Percentiles rank a stretch among this genome's conserved stretches.
Conservation (phyloP, 2,113 vertebrate species). For the Crotalus tigris region DNA sequence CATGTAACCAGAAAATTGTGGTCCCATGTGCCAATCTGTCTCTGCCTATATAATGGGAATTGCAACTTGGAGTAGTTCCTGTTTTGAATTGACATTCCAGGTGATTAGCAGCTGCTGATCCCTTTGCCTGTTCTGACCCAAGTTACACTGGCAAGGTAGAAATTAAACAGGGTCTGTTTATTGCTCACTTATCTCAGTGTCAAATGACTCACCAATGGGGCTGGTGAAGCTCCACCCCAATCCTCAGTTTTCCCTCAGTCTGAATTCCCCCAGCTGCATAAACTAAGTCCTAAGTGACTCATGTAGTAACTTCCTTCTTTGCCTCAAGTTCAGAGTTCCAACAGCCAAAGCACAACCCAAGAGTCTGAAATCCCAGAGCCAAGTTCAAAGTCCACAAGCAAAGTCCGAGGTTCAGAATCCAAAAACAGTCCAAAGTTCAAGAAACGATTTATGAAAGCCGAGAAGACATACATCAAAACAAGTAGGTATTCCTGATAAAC, state of each 20-base stretch:
- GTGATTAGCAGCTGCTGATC: no score
- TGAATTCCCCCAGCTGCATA: not conserved
- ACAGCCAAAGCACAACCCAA: not conserved
- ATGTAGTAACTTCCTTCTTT: not conserved
- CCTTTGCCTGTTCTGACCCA: not conserved
- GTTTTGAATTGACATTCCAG: no score
- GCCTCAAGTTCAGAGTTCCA: not conserved
- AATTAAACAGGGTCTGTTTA: not conserved
- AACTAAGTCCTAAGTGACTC: not conserved
- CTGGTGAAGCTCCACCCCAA: not conserved
- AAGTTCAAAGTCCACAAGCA: not conserved
- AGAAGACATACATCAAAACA: not conserved
- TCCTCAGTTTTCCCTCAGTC: not conserved
- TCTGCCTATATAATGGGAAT: no score
- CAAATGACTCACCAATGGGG: not conserved
- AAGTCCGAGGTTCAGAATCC: not conserved
- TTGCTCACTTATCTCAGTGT: not conserved
- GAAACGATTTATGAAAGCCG: not conserved
- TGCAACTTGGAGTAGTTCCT: no score
- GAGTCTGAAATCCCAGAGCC: not conserved
- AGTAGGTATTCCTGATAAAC: not conserved
- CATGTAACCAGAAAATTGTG: no score
- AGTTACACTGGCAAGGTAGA: not conserved
- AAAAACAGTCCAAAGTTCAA: not conserved
- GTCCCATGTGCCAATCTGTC: no score